Conservation (phyloP, 2,113 vertebrate genomes). For the Pholis gunnellus region DNA sequence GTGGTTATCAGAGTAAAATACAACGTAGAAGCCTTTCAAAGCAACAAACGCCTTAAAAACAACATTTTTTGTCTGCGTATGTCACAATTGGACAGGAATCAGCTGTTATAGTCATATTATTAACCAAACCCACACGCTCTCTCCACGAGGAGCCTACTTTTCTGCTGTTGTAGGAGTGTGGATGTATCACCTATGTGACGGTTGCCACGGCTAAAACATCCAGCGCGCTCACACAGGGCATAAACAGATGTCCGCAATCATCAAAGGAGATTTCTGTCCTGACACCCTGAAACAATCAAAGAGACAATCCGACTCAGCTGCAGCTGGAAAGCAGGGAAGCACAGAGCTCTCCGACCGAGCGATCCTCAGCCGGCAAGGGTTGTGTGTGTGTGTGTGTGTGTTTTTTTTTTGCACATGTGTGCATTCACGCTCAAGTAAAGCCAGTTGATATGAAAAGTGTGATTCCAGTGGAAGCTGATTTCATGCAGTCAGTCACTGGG, state of each 20-base stretch:
- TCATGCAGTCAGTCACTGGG: constrained; percentile 42
- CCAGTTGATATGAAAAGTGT: constrained; percentile 28
- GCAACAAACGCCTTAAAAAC: neutral
- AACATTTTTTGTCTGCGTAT: neutral
- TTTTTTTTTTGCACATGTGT: neutral
- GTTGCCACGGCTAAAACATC: constrained; percentile 13
- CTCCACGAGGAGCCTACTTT: neutral
- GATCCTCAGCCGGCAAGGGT: neutral
- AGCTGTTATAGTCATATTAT: neutral
- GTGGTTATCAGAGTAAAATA: neutral
- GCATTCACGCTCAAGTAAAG: constrained; percentile 42
- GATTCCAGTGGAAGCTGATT: constrained; percentile 47
- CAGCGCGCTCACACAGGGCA: constrained; percentile 34
- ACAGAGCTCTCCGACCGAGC: neutral
- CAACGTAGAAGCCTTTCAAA: neutral
- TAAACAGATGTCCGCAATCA: constrained; percentile 38
- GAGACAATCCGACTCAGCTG: constrained; percentile 41
- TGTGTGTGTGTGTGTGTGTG: constrained; percentile 1
- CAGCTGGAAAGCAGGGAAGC: constrained; percentile 35
- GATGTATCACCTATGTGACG: constrained; percentile 4
- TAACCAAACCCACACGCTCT: constrained; percentile 14
- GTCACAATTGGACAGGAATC: neutral
- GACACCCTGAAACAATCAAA: constrained; percentile 54
- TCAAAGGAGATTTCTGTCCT: constrained; percentile 51
- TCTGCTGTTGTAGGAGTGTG: constrained; percentile 1